Conservation (phyloP, 2,113 vertebrate species). For the Narcine bancroftii region DNA sequence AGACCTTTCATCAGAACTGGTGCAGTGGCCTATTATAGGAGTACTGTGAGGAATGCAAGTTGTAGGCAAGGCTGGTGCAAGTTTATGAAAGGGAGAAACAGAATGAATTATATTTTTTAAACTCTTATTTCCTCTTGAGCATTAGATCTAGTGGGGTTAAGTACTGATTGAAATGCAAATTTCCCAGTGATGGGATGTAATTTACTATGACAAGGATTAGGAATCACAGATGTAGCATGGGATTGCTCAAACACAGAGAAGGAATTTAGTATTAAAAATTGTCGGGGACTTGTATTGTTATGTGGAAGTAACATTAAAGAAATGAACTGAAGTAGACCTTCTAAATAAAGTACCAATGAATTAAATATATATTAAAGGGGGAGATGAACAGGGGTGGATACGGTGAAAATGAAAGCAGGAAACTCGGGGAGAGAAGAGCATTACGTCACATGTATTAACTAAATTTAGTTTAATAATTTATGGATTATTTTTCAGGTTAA, state of each 20-base stretch:
- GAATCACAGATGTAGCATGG: neutral
- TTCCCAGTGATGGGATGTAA: neutral
- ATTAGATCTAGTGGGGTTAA: neutral
- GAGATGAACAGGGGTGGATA: neutral
- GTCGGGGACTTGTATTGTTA: neutral
- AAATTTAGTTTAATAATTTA: neutral
- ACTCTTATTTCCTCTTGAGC: too few relatives aligned
- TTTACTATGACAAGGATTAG: neutral
- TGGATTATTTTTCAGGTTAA: slow-evolving; percentile 7
- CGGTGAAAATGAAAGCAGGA: neutral
- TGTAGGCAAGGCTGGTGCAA: neutral
- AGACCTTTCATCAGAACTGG: too few relatives aligned
- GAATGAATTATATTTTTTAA: too few relatives aligned
- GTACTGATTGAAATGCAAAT: neutral
- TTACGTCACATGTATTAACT: neutral
- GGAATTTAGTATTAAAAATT: neutral
- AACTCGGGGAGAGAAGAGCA: neutral
- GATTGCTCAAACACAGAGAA: neutral
- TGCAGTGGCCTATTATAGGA: too few relatives aligned
- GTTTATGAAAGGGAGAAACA: neutral
- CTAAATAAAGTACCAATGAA: neutral
- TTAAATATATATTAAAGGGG: too few relatives aligned
- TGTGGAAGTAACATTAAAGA: neutral
- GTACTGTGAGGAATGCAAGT: neutral
- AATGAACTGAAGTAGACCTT: neutral